Percentiles rank a stretch among this genome's conserved stretches.
Evolutionary conservation across 2,888 invertebrate species (phyloP).

Genomic region (Lycia hirtaria): DNA sequence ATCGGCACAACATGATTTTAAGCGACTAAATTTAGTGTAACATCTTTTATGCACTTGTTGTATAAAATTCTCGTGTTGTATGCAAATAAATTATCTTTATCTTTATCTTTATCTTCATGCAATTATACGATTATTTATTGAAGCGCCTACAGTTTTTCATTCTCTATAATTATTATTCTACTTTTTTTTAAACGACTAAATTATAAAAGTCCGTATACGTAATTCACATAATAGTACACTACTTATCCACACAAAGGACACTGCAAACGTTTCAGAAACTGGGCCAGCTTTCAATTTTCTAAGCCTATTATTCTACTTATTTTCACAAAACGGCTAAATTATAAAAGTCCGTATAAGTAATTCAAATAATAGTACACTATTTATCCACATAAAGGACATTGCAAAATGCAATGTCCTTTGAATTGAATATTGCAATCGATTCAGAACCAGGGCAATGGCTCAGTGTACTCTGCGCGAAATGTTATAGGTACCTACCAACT

Average conservation of each 20-base stretch:
- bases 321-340: no score
- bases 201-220: background rate
- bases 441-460: conserved; percentile 66
- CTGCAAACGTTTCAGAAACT: conserved; percentile 66
- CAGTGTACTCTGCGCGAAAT: conserved; percentile 46
- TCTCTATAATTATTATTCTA: background rate
- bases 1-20: no score
- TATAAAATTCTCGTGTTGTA: no score
- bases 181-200: background rate
- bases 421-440: no score
- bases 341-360: no score
- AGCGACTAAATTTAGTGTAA: no score
- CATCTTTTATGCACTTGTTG: no score
- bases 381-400: conserved; percentile 45
- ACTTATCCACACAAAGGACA: conserved; percentile 5
- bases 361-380: background rate
- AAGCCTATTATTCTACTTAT: background rate
- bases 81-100: no score
- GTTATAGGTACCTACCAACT: conserved; percentile 28
- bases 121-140: no score
- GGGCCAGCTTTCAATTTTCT: conserved; percentile 64
- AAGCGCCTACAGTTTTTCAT: no score
- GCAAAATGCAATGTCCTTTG: no score
- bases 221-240: background rate
- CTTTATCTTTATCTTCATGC: no score